Base-by-base conservation (phyloP, 2,888 invertebrate genomes). In the Orthosia gracilis region DNA sequence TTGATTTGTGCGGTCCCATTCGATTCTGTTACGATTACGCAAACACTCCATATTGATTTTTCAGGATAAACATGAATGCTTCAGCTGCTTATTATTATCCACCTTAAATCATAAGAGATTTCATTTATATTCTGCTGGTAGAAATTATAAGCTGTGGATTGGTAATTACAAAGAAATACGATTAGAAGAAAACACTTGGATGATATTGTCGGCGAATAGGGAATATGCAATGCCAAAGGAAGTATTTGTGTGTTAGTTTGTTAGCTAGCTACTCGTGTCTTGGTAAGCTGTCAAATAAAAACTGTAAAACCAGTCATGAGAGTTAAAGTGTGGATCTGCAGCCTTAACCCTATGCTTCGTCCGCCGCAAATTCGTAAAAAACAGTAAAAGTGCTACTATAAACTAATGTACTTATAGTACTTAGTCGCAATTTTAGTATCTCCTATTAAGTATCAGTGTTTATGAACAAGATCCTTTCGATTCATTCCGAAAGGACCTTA, bases 1-100 rank as follows among this genome's bases (percentile, higher is more conserved):
- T 70, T 74, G 70, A 74, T 82, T 74, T 54, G 54, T 65, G 75
- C 54, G 82, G 62, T 63, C 45, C 49, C 52, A 59, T 82, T 82
- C 66, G 62, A 76, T 78, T 65, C 21, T 59, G 21, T 58, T 67
- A 49, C 78, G 63, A 78, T 59, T 74, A 76, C 45, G 58, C 63
- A 82, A 76, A 82, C 61, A 80, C 76, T 81, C 26, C 21, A 45
- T 45, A 26, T 13, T 7, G 50, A 58, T 45, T 58, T 59, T 64
- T 49, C 18, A 54, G 31, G 12, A 61, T 76, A 50, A 79, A 55
- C 54, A 50, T 26, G 26, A 47, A n/a, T 59, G 15, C 18, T 50
- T 69, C n/a, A 23, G 50, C 45, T n/a, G 21, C 4, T 57, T 50
- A 9, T 58, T 26, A 23, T 50, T 2, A 31, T 52, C 12, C 3